Evolutionary conservation across 2,888 invertebrate species (phyloP).

Genomic region (Coleophora flavipennella): DNA sequence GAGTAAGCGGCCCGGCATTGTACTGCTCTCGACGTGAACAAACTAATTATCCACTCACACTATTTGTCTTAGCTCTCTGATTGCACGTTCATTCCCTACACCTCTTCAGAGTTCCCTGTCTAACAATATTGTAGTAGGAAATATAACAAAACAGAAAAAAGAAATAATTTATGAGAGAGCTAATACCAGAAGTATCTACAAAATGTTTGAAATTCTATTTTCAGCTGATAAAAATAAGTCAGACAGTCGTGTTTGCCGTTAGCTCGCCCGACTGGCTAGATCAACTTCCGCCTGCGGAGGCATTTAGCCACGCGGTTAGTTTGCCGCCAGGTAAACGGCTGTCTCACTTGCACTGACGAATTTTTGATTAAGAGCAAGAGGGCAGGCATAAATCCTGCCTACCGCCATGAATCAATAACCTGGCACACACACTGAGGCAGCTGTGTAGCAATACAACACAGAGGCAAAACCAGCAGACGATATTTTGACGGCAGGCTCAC

Average conservation of each 20-base stretch:
- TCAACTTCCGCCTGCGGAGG: conserved; percentile 37
- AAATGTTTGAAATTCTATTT: too few relatives aligned
- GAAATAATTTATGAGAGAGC: too few relatives aligned
- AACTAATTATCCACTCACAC: conserved; percentile 63
- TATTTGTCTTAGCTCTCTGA: conserved; percentile 32
- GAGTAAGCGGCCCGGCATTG: too few relatives aligned
- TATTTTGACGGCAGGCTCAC: conserved; percentile 66
- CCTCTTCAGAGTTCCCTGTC: too few relatives aligned
- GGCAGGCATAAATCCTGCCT: conserved; percentile 61
- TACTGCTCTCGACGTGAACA: conserved; percentile 33
- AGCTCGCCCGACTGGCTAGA: conserved; percentile 31
- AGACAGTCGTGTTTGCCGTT: conserved; percentile 13
- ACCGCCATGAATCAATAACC: conserved; percentile 66
- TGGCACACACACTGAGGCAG: conserved; percentile 48
- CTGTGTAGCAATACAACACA: conserved; percentile 54
- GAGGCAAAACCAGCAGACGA: conserved; percentile 40
- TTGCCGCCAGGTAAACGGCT: conserved; percentile 40
- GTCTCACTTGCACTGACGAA: conserved; percentile 50
- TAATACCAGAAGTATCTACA: too few relatives aligned
- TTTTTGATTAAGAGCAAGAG: conserved; percentile 61
- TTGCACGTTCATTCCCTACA: too few relatives aligned
- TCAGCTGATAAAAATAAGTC: too few relatives aligned
- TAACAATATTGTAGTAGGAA: too few relatives aligned
- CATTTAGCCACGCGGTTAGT: conserved; percentile 49
- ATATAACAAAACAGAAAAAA: too few relatives aligned